A percentile compares a stretch with the other conserved stretches of the same genome.
These are phyloP conservation scores for Phytoseiulus persimilis DNA, from an alignment of 2,888 invertebrate genomes.

Conservation along the genomic window DNA sequence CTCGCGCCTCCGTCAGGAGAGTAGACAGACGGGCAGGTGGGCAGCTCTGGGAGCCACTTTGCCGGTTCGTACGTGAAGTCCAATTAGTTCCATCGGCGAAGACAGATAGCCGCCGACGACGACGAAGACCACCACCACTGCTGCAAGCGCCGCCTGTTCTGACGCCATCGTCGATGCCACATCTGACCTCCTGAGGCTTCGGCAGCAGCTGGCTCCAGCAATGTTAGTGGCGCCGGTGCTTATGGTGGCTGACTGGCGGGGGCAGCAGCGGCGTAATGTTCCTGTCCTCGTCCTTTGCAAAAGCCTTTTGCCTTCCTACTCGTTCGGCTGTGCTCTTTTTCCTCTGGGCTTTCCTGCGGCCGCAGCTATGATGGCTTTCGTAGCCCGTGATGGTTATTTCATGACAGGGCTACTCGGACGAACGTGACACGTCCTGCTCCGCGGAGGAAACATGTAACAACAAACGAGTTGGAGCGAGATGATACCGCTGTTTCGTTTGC, in stretches of 20 bases:
- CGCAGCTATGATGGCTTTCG: background rate
- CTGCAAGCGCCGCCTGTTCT: background rate
- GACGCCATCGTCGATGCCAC: background rate
- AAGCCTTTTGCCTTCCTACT: background rate
- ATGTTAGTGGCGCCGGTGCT: background rate
- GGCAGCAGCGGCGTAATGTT: background rate
- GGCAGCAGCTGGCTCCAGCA: background rate
- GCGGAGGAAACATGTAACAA: background rate
- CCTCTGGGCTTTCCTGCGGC: background rate
- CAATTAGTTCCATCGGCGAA: background rate
- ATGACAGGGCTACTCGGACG: background rate
- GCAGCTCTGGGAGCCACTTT: background rate
- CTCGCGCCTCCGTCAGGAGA: background rate
- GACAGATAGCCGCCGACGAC: background rate
- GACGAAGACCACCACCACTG: too few relatives aligned
- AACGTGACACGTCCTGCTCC: background rate
- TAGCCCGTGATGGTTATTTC: constrained; percentile 5
- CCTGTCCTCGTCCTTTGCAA: background rate
- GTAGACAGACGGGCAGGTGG: background rate
- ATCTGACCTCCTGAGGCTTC: constrained; percentile 5
- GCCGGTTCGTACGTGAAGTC: background rate
- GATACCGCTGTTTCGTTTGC: background rate
- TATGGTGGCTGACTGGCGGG: background rate
- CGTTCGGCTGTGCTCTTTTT: constrained; percentile 5
- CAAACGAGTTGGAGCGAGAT: background rate